phyloP scores from a whole-genome alignment of 2,113 vertebrate genomes.

The Phoxinus phoxinus region DNA sequence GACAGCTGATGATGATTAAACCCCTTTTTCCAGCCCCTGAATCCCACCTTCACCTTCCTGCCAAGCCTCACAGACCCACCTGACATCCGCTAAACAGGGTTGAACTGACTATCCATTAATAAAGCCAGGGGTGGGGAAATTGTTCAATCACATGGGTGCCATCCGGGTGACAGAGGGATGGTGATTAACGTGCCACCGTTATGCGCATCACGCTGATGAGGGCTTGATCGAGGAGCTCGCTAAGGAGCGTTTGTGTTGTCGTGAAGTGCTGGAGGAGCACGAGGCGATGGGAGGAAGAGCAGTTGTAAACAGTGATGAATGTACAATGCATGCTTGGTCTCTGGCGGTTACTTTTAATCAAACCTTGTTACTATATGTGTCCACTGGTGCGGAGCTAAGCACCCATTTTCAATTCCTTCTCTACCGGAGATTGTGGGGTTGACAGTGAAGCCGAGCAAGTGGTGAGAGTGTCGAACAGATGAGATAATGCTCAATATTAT shows the following conservation, averaged over 20 bases:
- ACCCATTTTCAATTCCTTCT: constrained; percentile 7
- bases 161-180: neutral
- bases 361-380: constrained; percentile 17
- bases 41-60: constrained; percentile 13
- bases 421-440: neutral
- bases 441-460: neutral
- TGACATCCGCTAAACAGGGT: constrained; percentile 11
- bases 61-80: neutral
- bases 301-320: constrained; percentile 35
- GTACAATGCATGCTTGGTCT: constrained; percentile 17
- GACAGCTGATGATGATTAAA: constrained; percentile 9
- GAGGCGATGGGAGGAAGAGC: neutral
- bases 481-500: neutral
- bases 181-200: constrained; percentile 14
- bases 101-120: constrained; percentile 68
- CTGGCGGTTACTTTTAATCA: constrained; percentile 42
- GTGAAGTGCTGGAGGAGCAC: neutral
- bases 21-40: neutral
- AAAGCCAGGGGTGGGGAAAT: constrained; percentile 76
- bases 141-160: constrained; percentile 79
- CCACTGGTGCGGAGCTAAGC: constrained; percentile 1
- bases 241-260: neutral
- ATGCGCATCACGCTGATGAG: neutral
- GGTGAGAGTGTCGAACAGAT: neutral
- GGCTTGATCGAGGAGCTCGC: neutral